Percentiles rank a stretch among this genome's conserved stretches.
phyloP scores from a whole-genome alignment of 2,888 invertebrate species.

The Sinhomidia bicolor region DNA sequence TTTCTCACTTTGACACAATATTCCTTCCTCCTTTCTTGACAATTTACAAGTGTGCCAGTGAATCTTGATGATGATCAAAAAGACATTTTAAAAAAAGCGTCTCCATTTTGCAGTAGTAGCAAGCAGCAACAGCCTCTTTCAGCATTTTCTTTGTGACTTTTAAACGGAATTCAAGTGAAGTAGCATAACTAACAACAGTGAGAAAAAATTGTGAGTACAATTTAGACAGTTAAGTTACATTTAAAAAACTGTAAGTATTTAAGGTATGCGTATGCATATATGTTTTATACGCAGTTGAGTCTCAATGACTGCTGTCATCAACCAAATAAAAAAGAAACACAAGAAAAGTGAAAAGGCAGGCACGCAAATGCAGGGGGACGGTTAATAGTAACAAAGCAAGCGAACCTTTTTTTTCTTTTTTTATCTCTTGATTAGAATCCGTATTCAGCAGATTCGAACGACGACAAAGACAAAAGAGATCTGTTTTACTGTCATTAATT shows the following conservation, averaged over 20 bases:
- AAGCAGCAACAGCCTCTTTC: not conserved
- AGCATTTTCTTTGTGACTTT: no score
- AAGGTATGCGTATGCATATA: not conserved
- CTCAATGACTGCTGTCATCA: conserved; percentile 55
- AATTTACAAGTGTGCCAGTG: conserved; percentile 33
- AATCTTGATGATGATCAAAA: conserved; percentile 38
- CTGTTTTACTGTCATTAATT: conserved; percentile 65
- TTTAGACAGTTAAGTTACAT: conserved; percentile 1
- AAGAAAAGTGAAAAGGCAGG: not conserved
- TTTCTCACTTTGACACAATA: not conserved
- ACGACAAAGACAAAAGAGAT: conserved; percentile 64
- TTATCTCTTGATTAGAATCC: conserved; percentile 65
- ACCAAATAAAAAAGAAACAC: conserved; percentile 30
- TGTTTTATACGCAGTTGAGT: not conserved
- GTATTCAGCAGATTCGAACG: conserved; percentile 47
- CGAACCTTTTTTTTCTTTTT: not conserved
- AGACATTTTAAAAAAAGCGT: not conserved
- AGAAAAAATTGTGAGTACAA: not conserved
- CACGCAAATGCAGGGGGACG: no score
- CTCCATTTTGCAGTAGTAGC: no score
- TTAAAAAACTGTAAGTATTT: no score
- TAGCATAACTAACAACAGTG: not conserved
- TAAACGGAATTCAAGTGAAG: not conserved
- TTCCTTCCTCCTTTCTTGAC: conserved; percentile 13
- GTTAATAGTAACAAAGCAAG: not conserved